Evolutionary conservation across 1,140 invertebrate species (phyloP).

Genomic region (Drosophila kikkawai): DNA sequence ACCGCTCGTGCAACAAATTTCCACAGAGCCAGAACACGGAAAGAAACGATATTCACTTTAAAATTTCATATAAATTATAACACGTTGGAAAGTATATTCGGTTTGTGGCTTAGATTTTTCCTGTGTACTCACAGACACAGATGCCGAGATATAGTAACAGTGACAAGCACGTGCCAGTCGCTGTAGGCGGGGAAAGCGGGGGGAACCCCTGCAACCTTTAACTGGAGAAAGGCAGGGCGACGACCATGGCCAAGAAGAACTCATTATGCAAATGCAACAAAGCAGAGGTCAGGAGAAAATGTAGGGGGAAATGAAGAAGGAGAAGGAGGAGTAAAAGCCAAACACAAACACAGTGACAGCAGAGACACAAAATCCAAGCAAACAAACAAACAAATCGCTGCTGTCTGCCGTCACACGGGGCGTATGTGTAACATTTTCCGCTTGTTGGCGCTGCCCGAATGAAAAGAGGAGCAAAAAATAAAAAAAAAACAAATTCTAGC

Average conservation of each 20-base stretch:
- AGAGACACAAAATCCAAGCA: constrained; percentile 20
- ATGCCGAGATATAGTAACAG: constrained; percentile 19
- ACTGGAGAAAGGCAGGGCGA: constrained; percentile 35
- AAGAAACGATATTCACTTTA: constrained; percentile 2
- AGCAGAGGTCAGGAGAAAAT: constrained; percentile 20
- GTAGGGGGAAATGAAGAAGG: background rate
- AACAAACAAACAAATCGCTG: constrained; percentile 44
- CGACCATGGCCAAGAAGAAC: constrained; percentile 44
- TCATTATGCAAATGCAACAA: constrained; percentile 54
- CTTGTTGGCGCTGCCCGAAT: constrained; percentile 36
- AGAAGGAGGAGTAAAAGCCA: constrained; percentile 36
- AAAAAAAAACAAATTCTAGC: constrained; percentile 11
- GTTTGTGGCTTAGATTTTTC: background rate
- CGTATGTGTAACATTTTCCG: constrained; percentile 68
- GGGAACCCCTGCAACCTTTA: constrained; percentile 43
- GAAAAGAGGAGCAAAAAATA: constrained; percentile 4
- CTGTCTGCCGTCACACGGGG: constrained; percentile 26
- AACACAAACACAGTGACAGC: constrained; percentile 15
- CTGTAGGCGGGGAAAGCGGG: constrained; percentile 27
- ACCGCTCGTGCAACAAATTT: constrained; percentile 51
- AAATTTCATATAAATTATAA: background rate
- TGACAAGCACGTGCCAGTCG: constrained; percentile 53
- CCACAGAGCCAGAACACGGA: constrained; percentile 32
- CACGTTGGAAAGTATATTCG: too few species aligned
- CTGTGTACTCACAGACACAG: constrained; percentile 15